Conservation (phyloP, 1,140 invertebrate species). For the Cydia pomonella region DNA sequence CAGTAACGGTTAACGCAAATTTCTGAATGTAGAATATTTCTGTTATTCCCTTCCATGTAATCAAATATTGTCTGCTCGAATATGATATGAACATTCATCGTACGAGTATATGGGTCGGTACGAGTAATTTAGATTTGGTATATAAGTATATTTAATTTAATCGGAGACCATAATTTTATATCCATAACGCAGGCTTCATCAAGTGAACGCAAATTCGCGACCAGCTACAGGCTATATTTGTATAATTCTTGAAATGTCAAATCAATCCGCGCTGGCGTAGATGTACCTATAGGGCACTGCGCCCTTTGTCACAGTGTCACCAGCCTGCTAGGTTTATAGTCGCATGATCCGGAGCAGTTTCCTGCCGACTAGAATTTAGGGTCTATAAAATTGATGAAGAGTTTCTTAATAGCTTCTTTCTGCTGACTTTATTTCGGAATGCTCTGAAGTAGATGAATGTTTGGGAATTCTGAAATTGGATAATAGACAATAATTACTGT, state of each 20-base stretch:
- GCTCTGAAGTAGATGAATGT: background rate
- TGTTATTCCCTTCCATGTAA: background rate
- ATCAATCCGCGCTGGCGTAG: background rate
- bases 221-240: too few relatives aligned
- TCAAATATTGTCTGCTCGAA: background rate
- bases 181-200: too few relatives aligned
- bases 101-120: background rate
- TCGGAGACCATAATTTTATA: too few relatives aligned
- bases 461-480: conserved; percentile 10
- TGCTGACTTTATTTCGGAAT: conserved; percentile 37
- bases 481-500: background rate
- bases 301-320: conserved; percentile 63
- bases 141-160: too few relatives aligned
- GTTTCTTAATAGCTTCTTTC: conserved; percentile 59
- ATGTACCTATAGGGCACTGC: conserved; percentile 43
- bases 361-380: conserved; percentile 67
- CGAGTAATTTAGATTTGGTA: background rate
- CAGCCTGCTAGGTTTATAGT: conserved; percentile 60
- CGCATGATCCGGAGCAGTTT: conserved; percentile 67
- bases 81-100: too few relatives aligned
- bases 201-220: too few relatives aligned
- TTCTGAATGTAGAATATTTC: background rate
- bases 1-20: background rate
- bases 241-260: background rate
- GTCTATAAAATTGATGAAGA: conserved; percentile 72